Base-by-base conservation (phyloP, 2,113 vertebrate genomes). In the Oncorhynchus gorbuscha region DNA sequence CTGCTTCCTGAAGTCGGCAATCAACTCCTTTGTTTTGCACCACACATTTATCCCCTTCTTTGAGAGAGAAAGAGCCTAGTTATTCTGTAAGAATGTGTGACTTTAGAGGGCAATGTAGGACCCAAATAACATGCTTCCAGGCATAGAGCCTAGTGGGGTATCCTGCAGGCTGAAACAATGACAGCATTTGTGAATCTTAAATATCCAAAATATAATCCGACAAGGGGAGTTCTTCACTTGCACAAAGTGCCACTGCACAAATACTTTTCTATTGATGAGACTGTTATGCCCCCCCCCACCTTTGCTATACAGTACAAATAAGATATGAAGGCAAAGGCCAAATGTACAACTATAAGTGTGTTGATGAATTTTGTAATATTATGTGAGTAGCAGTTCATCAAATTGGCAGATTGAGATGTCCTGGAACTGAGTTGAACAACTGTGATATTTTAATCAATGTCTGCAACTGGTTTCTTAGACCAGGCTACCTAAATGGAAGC, bases 401-500 rank as follows among this genome's bases (percentile, higher is more conserved):
- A 16, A 28, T 67, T 26, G 24, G 26, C 5, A 67, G 65, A 39
- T 39, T 8, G 8, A 8, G 35, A 39, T 39, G 8, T 8, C 65
- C 26, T 67, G 65, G 4, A 67, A 26, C 64, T 13, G 22, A 28
- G 28, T 39, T 13, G 11, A 28, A 26, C 28, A 22, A 67, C 24
- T 28, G 24, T 66, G 65, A 28, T 39, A 39, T 39, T 22, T 39
- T 32, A 18, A 35, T 16, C 28, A 7, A 5, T 14, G 30, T 68
- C 30, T 35, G 28, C 32, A 20, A 20, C 32, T 68, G 12, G 32
- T 35, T 66, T 66, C 14, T 20, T 68, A n/a, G 66, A 68, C 32
- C 66, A 35, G 30, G 32, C 22, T 67, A 51, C 55, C 73, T 13
- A 71, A 66, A 71, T 66, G 32, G 66, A 79, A 74, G 35, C 48